A percentile compares a stretch with the other conserved stretches of the same genome.
phyloP scores from a whole-genome alignment of 2,797 vertebrate species.

The Austrolebias charrua region DNA sequence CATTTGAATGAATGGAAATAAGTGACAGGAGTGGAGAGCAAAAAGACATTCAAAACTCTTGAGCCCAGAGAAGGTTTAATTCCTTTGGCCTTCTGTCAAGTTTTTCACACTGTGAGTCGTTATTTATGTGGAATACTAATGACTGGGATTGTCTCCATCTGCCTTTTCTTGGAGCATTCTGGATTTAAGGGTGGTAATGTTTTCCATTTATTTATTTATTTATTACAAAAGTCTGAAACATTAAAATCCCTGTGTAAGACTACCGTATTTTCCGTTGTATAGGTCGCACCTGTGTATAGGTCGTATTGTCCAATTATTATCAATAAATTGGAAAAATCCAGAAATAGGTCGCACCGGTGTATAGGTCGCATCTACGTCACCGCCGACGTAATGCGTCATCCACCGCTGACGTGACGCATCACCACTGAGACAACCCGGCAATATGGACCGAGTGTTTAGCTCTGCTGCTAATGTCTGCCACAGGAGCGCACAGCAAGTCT shows the following conservation, averaged over 20 bases:
- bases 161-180: conserved; percentile 28
- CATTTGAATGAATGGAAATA: conserved; percentile 4
- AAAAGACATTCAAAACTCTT: conserved; percentile 14
- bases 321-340: too few species aligned
- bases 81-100: conserved; percentile 32
- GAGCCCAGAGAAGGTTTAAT: conserved; percentile 26
- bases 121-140: conserved; percentile 66
- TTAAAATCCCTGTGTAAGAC: conserved; percentile 5
- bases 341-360: too few species aligned
- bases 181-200: conserved; percentile 43
- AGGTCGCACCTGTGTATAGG: too few species aligned
- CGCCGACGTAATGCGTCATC: too few species aligned
- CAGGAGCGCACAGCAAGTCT: too few species aligned
- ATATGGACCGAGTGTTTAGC: too few species aligned
- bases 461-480: too few species aligned
- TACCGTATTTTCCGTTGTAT: too few species aligned
- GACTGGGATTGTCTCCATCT: conserved; percentile 40
- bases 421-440: too few species aligned
- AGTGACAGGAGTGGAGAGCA: not conserved
- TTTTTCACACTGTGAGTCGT: conserved; percentile 31
- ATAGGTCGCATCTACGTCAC: too few species aligned
- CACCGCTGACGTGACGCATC: too few species aligned
- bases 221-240: conserved; percentile 10
- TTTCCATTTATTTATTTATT: conserved; percentile 1
- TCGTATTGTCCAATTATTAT: not conserved